These are phyloP conservation scores for Helogale parvula DNA, from an alignment of 2,113 vertebrate genomes.

Conservation along the genomic window DNA sequence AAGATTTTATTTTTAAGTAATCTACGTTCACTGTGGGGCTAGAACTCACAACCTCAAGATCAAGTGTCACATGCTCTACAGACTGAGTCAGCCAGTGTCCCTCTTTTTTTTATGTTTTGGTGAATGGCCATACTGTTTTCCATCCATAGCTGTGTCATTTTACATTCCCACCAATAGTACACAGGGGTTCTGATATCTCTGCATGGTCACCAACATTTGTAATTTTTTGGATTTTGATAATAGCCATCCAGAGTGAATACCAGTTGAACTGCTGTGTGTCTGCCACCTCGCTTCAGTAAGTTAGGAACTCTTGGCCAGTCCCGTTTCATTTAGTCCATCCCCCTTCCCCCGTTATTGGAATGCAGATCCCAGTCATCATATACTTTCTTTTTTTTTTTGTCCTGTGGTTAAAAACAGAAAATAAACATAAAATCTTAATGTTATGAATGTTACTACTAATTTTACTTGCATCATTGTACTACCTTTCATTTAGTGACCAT, in stretches of 20 bases:
- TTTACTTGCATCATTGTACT: not conserved
- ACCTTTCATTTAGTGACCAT: not conserved
- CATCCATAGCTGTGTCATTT: not conserved
- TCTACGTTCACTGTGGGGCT: not conserved
- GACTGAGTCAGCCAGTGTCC: not conserved
- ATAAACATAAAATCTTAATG: not conserved
- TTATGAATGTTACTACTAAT: not conserved
- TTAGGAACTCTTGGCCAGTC: not conserved
- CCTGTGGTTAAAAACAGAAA: slow-evolving; percentile 26
- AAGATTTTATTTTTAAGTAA: too few species aligned
- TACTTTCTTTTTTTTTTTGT: not conserved
- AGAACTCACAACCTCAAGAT: not conserved
- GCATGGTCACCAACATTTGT: not conserved
- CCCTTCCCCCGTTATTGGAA: not conserved
- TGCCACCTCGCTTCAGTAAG: not conserved
- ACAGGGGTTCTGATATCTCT: not conserved
- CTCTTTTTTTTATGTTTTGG: slow-evolving; percentile 22
- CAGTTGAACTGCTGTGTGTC: not conserved
- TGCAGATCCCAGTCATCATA: not conserved
- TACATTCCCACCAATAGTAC: not conserved
- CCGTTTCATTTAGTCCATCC: not conserved
- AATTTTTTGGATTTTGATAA: not conserved
- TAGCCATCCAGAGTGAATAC: not conserved
- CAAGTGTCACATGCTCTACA: not conserved
- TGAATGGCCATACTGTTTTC: not conserved